Evolutionary conservation across 2,888 invertebrate species (phyloP).

Genomic region (Drosophila affinis): DNA sequence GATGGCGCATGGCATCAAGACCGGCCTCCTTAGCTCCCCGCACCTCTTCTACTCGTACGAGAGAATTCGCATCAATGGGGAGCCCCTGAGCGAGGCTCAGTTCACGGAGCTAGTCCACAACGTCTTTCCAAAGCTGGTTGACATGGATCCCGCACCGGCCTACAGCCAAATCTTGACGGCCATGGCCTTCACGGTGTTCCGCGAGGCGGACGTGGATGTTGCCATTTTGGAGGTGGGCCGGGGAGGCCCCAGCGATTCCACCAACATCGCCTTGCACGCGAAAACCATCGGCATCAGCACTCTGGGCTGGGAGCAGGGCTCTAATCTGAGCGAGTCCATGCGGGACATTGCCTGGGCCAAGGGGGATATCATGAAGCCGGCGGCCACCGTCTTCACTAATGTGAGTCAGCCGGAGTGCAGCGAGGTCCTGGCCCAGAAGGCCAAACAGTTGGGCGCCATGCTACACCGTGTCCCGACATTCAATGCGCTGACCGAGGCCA

Average conservation of each 20-base stretch:
- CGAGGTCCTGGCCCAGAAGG: constrained; percentile 61
- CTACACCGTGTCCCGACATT: constrained; percentile 56
- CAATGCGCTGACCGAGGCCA: constrained; percentile 50
- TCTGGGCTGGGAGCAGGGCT: constrained; percentile 67
- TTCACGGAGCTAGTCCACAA: constrained; percentile 53
- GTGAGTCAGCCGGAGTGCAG: constrained; percentile 58
- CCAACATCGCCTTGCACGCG: constrained; percentile 61
- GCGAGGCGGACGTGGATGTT: constrained; percentile 52
- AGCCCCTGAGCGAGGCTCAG: constrained; percentile 42
- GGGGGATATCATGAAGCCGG: constrained; percentile 67
- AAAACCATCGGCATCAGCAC: constrained; percentile 63
- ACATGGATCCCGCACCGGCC: constrained; percentile 43
- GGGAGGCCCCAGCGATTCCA: constrained; percentile 58
- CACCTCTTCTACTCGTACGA: constrained; percentile 63
- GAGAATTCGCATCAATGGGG: constrained; percentile 61
- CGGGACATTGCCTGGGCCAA: constrained; percentile 68
- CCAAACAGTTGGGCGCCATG: constrained; percentile 54
- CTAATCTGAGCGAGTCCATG: constrained; percentile 55
- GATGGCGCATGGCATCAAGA: constrained; percentile 51
- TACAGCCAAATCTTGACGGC: constrained; percentile 61
- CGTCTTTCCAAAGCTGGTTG: constrained; percentile 23
- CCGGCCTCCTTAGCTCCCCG: constrained; percentile 59
- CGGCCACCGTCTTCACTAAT: constrained; percentile 61
- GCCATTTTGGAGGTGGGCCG: constrained; percentile 65
- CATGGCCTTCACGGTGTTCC: constrained; percentile 68